Conservation (phyloP, 1,140 invertebrate genomes). For the Linepithema humile region DNA sequence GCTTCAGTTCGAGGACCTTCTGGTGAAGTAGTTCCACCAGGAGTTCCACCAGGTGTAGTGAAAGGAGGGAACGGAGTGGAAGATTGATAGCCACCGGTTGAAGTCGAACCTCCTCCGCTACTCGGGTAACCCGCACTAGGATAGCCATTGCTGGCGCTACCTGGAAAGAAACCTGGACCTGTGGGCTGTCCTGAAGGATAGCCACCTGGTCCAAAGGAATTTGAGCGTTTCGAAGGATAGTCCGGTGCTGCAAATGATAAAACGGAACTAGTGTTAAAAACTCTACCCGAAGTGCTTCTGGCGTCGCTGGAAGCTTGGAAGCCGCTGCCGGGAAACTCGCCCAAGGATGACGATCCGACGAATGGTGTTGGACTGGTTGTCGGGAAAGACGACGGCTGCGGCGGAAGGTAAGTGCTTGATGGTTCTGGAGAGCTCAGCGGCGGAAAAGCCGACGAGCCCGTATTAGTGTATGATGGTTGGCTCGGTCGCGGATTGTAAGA, state of each 20-base stretch:
- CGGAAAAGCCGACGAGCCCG: conserved; percentile 71
- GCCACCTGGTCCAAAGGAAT: neutral
- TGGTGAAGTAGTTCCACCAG: neutral
- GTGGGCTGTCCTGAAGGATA: conserved; percentile 66
- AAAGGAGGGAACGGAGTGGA: conserved; percentile 57
- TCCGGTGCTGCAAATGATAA: too few species aligned
- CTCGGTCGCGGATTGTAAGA: conserved; percentile 72
- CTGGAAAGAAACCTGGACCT: conserved; percentile 74
- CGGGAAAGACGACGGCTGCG: conserved; percentile 66
- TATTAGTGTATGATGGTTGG: conserved; percentile 66
- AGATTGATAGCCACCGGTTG: conserved; percentile 11
- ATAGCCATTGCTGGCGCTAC: neutral
- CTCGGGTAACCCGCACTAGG: conserved; percentile 1
- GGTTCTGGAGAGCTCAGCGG: conserved; percentile 60
- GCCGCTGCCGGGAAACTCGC: conserved; percentile 46
- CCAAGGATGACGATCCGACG: conserved; percentile 12
- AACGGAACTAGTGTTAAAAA: too few species aligned
- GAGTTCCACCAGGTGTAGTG: neutral
- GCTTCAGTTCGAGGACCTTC: neutral
- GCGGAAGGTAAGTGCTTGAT: conserved; percentile 79
- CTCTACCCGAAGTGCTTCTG: neutral
- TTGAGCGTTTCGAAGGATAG: too few species aligned
- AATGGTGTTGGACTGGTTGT: conserved; percentile 60
- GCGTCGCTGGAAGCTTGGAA: neutral
- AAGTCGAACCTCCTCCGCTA: neutral